Base-by-base conservation (phyloP, 2,797 vertebrate species). In the Urosaurus nigricauda region DNA sequence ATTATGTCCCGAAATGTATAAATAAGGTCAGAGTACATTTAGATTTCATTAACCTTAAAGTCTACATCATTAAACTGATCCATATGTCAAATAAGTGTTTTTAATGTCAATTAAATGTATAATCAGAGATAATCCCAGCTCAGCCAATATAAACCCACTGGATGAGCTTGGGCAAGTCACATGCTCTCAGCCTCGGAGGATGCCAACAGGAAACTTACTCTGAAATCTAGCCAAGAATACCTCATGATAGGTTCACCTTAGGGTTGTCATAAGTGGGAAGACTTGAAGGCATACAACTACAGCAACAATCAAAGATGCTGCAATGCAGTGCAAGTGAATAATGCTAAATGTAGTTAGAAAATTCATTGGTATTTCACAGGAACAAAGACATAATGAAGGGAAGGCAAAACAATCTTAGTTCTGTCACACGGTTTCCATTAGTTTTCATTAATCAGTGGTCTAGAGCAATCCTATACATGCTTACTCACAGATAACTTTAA, bases 21-120 rank as follows among this genome's bases (percentile, higher is more conserved):
- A 17, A 79, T 29, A 43, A 43, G 26, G 53, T 43, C 78, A 68
- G 9, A 84, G 68, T 37, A 84, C 29, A n/a, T n/a, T 78, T 84
- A 73, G 70, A 79, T 86, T 83, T 87, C 70, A 13, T 37, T 19
- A 74, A 19, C 2, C 24, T 79, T 40, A 84, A 60, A 89, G 92
- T 92, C 29, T 47, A 21, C 53, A 85, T 86, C 58, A 83, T 68
- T 26, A n/a, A 40, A 4, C 32, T 37, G 13, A 13, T 3, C 51
- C 32, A 77, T 40, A 75, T 88, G 70, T 19, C 47, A 4, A 32
- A n/a, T 47, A 47, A 24, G 2, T 26, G 32, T 58, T 37, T 58
- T 35, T 29, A 79, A 21, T 73, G 24, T 40, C 75, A 40, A 47
- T 43, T 78, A 68, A 88, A 32, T 78, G 47, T 68, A 14, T 29